Conservation (phyloP, 1,140 invertebrate genomes). For the Metaphire vulgaris region DNA sequence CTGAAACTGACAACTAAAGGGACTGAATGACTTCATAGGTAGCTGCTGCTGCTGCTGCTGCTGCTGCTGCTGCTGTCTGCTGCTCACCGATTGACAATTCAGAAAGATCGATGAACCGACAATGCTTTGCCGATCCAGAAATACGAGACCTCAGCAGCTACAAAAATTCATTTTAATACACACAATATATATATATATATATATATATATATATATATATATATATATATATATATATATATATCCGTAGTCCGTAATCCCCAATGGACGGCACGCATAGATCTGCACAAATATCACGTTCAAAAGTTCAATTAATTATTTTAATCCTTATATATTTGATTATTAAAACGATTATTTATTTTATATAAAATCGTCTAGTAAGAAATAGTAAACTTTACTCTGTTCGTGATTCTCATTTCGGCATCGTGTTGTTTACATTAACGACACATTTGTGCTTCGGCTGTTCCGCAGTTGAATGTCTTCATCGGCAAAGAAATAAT, state of each 20-base stretch:
- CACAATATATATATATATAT: not conserved
- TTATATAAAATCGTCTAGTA: not conserved
- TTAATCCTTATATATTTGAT: too few relatives aligned
- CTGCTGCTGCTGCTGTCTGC: too few relatives aligned
- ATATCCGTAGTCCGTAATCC: not conserved
- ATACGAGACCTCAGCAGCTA: not conserved
- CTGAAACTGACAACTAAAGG: not conserved
- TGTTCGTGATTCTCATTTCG: not conserved
- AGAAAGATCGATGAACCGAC: not conserved
- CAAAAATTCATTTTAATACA: not conserved
- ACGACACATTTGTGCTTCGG: too few relatives aligned
- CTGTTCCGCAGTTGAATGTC: too few relatives aligned
- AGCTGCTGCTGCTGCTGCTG: too few relatives aligned
- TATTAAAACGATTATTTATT: too few relatives aligned
- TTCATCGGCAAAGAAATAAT: too few relatives aligned
- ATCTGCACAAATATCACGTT: not conserved
- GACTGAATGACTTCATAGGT: not conserved
- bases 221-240: not conserved
- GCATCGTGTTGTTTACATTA: not conserved
- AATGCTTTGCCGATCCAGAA: not conserved
- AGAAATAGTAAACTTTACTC: not conserved
- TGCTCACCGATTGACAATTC: not conserved
- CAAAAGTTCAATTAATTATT: not conserved
- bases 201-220: not conserved
- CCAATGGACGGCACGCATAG: not conserved